Conservation (phyloP, 2,888 invertebrate genomes). For the Leucozona laternaria region DNA sequence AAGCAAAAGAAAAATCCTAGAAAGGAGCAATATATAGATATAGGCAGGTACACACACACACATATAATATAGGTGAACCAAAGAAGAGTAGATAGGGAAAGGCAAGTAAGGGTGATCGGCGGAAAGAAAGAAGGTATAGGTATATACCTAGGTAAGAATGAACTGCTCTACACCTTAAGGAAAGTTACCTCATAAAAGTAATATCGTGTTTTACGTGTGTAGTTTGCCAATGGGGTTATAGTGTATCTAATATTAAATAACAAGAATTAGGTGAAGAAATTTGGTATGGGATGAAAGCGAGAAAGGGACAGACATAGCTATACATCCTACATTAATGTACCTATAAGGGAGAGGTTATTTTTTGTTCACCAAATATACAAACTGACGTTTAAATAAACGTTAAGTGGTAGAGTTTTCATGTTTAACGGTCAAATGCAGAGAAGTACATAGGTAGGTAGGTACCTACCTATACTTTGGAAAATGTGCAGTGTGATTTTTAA, state of each 20-base stretch:
- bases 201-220: conserved; percentile 73
- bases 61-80: conserved; percentile 30
- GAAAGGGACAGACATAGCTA: not conserved
- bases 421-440: not conserved
- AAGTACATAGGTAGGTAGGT: not conserved
- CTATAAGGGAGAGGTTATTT: not conserved
- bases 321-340: not conserved
- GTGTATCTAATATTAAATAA: conserved; percentile 55
- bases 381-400: conserved; percentile 64
- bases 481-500: conserved; percentile 7
- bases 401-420: conserved; percentile 29
- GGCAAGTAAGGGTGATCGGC: not conserved
- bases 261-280: conserved; percentile 62
- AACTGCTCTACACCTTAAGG: conserved; percentile 12
- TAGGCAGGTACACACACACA: not conserved
- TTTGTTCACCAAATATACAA: conserved; percentile 28
- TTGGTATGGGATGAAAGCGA: not conserved
- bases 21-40: conserved; percentile 10
- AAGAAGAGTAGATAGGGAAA: not conserved
- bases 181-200: conserved; percentile 72
- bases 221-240: conserved; percentile 66
- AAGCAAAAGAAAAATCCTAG: conserved; percentile 32
- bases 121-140: too few species aligned
- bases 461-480: not conserved
- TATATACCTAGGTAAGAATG: not conserved